Evolutionary conservation across 2,113 vertebrate genomes (phyloP).

Genomic region (Pollimyrus isidori): DNA sequence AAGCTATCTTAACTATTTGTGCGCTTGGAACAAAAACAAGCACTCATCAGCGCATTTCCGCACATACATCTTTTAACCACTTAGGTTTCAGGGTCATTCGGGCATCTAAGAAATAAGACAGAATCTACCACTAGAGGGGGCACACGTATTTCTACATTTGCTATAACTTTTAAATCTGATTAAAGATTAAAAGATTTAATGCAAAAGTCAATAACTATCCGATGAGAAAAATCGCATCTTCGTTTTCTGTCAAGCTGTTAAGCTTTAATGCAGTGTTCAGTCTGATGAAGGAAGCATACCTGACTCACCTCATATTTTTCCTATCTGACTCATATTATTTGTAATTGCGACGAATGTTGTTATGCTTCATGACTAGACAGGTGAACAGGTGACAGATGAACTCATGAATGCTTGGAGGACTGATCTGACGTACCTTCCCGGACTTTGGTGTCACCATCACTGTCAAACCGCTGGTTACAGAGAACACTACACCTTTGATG

Average conservation of each 20-base stretch:
- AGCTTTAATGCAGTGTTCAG: background rate
- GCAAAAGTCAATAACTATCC: background rate
- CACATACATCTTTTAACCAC: background rate
- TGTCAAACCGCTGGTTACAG: background rate
- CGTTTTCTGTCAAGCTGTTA: background rate
- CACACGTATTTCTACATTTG: background rate
- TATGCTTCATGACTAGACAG: background rate
- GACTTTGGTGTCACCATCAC: background rate
- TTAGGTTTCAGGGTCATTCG: background rate
- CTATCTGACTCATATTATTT: background rate
- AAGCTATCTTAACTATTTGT: background rate
- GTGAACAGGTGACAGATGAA: background rate
- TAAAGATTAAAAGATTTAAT: background rate
- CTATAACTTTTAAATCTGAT: background rate
- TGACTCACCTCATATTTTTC: background rate
- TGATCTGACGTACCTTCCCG: background rate
- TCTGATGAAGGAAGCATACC: background rate
- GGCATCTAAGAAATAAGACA: background rate
- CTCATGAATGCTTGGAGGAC: background rate
- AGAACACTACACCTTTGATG: background rate
- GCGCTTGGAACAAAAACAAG: background rate
- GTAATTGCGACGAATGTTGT: background rate
- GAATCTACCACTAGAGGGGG: background rate
- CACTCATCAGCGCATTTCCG: background rate
- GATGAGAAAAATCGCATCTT: background rate